These are phyloP conservation scores for Maccullochella peelii DNA, from an alignment of 2,113 vertebrate genomes.

Conservation along the genomic window DNA sequence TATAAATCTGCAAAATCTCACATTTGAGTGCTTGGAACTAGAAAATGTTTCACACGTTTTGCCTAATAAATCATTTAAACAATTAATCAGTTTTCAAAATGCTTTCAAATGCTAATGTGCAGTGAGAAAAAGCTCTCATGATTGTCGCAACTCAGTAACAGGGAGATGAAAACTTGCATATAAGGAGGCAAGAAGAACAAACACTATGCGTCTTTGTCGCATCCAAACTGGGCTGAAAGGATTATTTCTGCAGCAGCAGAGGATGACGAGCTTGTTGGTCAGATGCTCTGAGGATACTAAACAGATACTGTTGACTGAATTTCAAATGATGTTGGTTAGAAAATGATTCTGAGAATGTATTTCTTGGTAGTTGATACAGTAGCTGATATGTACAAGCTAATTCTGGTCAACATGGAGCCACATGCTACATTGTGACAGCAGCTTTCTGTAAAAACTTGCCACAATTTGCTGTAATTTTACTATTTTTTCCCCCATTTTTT, in stretches of 20 bases:
- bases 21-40: background rate
- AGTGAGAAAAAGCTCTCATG: background rate
- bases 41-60: background rate
- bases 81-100: background rate
- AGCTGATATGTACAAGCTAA: background rate
- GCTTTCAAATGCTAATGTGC: background rate
- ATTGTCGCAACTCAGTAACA: background rate
- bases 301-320: background rate
- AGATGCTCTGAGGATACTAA: conserved; percentile 24
- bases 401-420: background rate
- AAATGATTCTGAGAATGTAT: background rate
- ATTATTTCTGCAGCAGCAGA: background rate
- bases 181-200: background rate
- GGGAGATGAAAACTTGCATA: background rate
- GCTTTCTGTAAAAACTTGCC: too few relatives aligned
- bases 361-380: background rate
- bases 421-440: background rate
- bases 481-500: background rate
- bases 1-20: background rate
- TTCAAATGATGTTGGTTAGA: background rate
- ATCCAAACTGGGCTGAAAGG: conserved; percentile 8
- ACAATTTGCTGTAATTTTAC: too few relatives aligned
- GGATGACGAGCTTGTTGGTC: background rate
- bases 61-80: background rate
- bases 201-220: conserved; percentile 29